Evolutionary conservation across 2,113 vertebrate genomes (phyloP).

Genomic region (Petrocephalus zakoni): DNA sequence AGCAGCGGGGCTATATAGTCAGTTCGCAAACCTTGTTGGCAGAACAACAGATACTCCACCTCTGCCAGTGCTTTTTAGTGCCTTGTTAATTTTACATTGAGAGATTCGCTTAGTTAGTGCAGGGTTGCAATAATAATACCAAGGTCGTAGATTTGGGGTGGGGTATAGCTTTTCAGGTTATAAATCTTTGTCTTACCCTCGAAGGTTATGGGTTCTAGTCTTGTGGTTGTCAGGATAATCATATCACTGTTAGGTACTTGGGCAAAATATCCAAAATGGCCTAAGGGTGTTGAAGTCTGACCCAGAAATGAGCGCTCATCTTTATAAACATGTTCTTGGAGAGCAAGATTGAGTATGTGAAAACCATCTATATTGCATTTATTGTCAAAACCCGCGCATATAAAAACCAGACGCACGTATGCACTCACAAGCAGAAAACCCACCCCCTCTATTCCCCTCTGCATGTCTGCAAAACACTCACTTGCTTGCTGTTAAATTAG

Average conservation of each 20-base stretch:
- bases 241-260: background rate
- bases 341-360: background rate
- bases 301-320: background rate
- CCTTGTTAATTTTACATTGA: background rate
- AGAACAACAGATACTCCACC: background rate
- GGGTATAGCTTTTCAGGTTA: background rate
- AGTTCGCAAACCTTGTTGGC: background rate
- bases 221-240: background rate
- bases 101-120: background rate
- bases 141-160: background rate
- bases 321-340: background rate
- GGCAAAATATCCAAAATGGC: background rate
- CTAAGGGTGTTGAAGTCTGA: background rate
- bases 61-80: background rate
- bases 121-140: background rate
- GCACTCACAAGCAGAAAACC: too few species aligned
- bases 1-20: background rate
- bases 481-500: too few species aligned
- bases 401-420: too few species aligned
- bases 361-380: background rate
- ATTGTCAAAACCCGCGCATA: too few species aligned
- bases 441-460: too few species aligned
- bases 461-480: too few species aligned
- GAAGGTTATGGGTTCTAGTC: background rate
- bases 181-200: background rate